Conservation (phyloP, 2,797 vertebrate genomes). For the Cottoperca gobio region DNA sequence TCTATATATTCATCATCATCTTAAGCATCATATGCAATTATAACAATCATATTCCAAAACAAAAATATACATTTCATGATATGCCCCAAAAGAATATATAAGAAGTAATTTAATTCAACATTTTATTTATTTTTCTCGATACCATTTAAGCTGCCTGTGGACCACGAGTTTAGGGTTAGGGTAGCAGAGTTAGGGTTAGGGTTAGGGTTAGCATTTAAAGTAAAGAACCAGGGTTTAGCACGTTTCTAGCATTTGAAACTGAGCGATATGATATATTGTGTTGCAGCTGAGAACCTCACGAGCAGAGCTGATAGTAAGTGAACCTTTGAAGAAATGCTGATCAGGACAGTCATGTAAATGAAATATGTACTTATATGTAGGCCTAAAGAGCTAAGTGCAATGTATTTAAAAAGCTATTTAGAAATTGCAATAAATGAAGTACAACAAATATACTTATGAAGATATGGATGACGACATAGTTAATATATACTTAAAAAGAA, state of each 20-base stretch:
- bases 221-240: not conserved
- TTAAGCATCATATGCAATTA: slow-evolving; percentile 11
- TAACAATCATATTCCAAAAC: slow-evolving; percentile 22
- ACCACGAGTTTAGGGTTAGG: no score
- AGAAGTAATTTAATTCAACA: not conserved
- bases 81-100: not conserved
- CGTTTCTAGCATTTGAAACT: not conserved
- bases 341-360: slow-evolving; percentile 17
- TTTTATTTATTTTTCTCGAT: not conserved
- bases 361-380: slow-evolving; percentile 18
- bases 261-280: not conserved
- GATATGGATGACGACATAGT: slow-evolving; percentile 29
- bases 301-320: slow-evolving; percentile 26
- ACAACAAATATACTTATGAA: slow-evolving; percentile 26
- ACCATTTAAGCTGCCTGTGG: not conserved
- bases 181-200: no score
- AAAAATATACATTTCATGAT: not conserved
- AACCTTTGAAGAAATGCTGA: slow-evolving; percentile 24
- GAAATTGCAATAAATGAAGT: slow-evolving; percentile 8
- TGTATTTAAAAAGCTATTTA: slow-evolving; percentile 38
- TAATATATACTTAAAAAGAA: slow-evolving; percentile 46
- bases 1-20: not conserved
- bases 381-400: slow-evolving; percentile 3
- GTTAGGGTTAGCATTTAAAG: no score
- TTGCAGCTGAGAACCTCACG: not conserved